Conservation (phyloP, 2,113 vertebrate species). For the Nipponia nippon region DNA sequence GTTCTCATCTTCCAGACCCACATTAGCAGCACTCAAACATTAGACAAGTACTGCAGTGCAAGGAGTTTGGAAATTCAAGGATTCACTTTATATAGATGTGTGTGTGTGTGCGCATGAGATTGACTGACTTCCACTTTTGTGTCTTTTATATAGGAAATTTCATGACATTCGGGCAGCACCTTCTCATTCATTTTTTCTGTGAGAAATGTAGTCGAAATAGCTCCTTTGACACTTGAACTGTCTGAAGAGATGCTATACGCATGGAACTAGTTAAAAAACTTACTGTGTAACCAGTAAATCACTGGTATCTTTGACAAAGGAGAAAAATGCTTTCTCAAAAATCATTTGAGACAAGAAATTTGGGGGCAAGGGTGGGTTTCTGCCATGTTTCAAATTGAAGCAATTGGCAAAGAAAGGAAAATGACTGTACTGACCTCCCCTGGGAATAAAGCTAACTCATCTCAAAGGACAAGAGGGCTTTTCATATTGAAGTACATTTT, state of each 20-base stretch:
- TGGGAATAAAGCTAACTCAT: constrained; percentile 18
- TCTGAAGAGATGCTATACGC: neutral
- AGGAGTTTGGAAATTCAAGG: neutral
- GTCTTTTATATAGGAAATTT: neutral
- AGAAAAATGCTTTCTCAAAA: constrained; percentile 26
- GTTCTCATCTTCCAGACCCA: neutral
- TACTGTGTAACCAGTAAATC: constrained; percentile 13
- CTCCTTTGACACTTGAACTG: constrained; percentile 14
- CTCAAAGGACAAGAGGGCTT: neutral
- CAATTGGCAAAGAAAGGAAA: constrained; percentile 6
- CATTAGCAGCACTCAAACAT: neutral
- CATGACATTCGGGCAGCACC: neutral
- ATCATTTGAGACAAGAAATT: constrained; percentile 11
- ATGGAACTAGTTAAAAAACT: constrained; percentile 16
- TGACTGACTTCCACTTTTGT: neutral
- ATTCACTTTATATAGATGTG: neutral
- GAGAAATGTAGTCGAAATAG: neutral
- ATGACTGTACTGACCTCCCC: neutral
- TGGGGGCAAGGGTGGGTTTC: neutral
- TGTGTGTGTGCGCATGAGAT: neutral
- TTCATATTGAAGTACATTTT: neutral
- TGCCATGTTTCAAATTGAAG: constrained; percentile 19
- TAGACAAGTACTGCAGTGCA: neutral
- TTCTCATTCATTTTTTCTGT: constrained; percentile 3
- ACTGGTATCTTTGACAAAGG: neutral